phyloP scores from a whole-genome alignment of 1,140 invertebrate species.

The Calliopsis andreniformis region DNA sequence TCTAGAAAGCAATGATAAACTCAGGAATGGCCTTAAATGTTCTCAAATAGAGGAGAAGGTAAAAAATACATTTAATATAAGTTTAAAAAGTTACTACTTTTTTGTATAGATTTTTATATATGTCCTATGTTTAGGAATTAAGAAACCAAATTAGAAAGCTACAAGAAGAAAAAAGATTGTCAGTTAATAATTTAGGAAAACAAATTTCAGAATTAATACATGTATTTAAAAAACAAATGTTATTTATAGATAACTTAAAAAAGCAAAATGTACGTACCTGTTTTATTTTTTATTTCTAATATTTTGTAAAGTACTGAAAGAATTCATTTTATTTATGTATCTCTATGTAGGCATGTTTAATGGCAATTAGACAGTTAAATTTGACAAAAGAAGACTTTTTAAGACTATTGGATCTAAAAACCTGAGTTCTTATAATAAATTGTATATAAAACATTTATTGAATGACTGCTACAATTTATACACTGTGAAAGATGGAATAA shows the following conservation, averaged over 20 bases:
- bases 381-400: slow-evolving; percentile 78
- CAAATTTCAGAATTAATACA: slow-evolving; percentile 80
- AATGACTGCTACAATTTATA: slow-evolving; percentile 51
- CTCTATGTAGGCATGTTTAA: slow-evolving; percentile 77
- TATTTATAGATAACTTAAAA: slow-evolving; percentile 82
- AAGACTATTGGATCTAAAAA: slow-evolving; percentile 79
- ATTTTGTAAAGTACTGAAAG: slow-evolving; percentile 60
- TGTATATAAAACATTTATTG: slow-evolving; percentile 62
- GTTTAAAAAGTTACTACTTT: background rate
- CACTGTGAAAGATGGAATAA: slow-evolving; percentile 49
- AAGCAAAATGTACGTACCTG: slow-evolving; percentile 80
- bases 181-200: slow-evolving; percentile 78
- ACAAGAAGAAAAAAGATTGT: slow-evolving; percentile 74
- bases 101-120: background rate
- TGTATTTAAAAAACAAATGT: slow-evolving; percentile 81
- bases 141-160: slow-evolving; percentile 77
- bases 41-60: slow-evolving; percentile 81
- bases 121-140: slow-evolving; percentile 73
- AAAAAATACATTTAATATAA: background rate
- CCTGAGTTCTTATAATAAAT: slow-evolving; percentile 50
- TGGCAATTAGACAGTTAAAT: slow-evolving; percentile 75
- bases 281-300: slow-evolving; percentile 1
- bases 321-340: slow-evolving; percentile 16
- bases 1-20: slow-evolving; percentile 80
- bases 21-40: slow-evolving; percentile 74